phyloP scores from a whole-genome alignment of 53 echinoderm and acorn worm genomes.

The Echinometra lucunter region DNA sequence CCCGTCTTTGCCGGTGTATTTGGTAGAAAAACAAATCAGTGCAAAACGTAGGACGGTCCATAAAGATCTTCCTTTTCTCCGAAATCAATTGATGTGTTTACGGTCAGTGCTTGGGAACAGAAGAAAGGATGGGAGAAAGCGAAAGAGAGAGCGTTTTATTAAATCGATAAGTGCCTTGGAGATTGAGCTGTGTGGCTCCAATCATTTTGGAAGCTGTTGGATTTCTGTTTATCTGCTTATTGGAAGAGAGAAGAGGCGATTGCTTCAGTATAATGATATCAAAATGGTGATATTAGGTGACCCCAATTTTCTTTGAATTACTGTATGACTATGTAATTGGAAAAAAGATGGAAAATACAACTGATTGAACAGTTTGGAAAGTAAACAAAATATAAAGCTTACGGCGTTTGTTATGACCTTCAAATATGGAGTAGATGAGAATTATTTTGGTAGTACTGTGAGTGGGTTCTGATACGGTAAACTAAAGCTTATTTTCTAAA shows the following conservation, averaged over 20 bases:
- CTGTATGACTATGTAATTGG: not conserved
- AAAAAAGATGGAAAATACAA: not conserved
- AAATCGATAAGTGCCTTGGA: conserved; percentile 26
- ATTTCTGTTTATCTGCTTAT: not conserved
- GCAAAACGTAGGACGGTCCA: not conserved
- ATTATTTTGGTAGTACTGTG: not conserved
- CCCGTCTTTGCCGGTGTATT: not conserved
- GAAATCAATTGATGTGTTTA: conserved; percentile 46
- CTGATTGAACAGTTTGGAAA: not conserved
- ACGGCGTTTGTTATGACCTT: not conserved
- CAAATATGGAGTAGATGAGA: not conserved
- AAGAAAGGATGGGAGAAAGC: not conserved
- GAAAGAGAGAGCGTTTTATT: conserved; percentile 16
- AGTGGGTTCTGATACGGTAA: not conserved
- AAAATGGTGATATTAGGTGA: conserved; percentile 31
- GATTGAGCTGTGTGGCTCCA: not conserved
- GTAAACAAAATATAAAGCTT: not conserved
- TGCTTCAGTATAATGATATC: not conserved
- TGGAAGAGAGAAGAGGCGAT: not conserved
- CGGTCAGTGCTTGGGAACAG: not conserved
- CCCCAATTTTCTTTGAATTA: not conserved
- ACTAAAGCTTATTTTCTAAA: not conserved
- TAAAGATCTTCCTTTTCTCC: not conserved
- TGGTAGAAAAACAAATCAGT: not conserved
- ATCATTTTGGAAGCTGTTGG: conserved; percentile 40